A percentile compares a stretch with the other conserved stretches of the same genome.
Conservation (phyloP, 2,888 invertebrate species). For the Mythimna impura region DNA sequence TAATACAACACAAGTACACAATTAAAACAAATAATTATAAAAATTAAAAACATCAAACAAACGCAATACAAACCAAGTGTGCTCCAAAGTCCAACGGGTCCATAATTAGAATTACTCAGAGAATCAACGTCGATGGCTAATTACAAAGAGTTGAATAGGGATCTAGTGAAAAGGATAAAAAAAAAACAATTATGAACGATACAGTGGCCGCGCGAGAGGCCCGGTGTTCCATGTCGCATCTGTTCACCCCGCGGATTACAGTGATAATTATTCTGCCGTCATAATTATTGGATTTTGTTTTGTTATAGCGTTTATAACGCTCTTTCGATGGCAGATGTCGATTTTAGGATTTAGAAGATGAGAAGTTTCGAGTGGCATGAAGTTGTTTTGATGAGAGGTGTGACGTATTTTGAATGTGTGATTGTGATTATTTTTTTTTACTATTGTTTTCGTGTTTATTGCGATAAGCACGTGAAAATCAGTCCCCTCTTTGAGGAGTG, state of each 20-base stretch:
- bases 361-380: conserved; percentile 3
- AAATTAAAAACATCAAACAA: conserved; percentile 54
- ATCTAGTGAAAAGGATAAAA: conserved; percentile 82
- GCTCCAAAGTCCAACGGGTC: conserved; percentile 75
- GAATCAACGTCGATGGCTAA: conserved; percentile 86
- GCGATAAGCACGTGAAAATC: no score
- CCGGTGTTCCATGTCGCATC: conserved; percentile 88
- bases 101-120: conserved; percentile 86
- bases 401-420: neutral
- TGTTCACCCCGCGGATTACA: conserved; percentile 88
- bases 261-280: conserved; percentile 88
- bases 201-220: conserved; percentile 88
- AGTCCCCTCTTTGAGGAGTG: no score
- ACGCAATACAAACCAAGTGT: conserved; percentile 68
- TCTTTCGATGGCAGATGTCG: conserved; percentile 62
- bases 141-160: conserved; percentile 88
- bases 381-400: conserved; percentile 7
- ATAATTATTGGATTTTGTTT: conserved; percentile 89
- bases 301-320: conserved; percentile 55
- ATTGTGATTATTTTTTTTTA: neutral
- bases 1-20: conserved; percentile 15
- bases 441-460: neutral
- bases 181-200: conserved; percentile 87
- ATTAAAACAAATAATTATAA: conserved; percentile 38
- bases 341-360: conserved; percentile 27